Percentiles rank a stretch among this genome's conserved stretches.
Conservation (phyloP, 2,888 invertebrate genomes). For the Dynastes grantii region DNA sequence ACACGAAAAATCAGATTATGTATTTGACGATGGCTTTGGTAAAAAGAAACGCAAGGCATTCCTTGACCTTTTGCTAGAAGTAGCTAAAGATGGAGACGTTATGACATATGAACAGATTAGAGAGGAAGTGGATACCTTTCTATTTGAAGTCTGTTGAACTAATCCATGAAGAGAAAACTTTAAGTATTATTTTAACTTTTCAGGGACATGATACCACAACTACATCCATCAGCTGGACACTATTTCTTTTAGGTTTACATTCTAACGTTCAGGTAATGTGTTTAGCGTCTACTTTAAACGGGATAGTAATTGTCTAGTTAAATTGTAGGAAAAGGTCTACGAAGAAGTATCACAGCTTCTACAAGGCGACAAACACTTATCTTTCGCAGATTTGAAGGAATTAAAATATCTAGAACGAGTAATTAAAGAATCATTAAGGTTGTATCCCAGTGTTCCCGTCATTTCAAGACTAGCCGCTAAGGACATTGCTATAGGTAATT, state of each 20-base stretch:
- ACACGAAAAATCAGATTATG: neutral
- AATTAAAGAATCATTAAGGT: constrained; percentile 45
- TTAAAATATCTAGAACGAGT: constrained; percentile 45
- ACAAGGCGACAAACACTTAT: neutral
- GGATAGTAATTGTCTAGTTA: neutral
- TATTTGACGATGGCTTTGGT: constrained; percentile 37
- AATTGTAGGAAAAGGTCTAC: constrained; percentile 26
- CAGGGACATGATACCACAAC: constrained; percentile 62
- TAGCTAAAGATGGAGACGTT: constrained; percentile 54
- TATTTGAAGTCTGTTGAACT: constrained; percentile 62
- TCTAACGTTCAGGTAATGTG: constrained; percentile 55
- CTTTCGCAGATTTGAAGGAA: constrained; percentile 34
- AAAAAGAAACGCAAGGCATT: constrained; percentile 60
- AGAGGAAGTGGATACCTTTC: constrained; percentile 65
- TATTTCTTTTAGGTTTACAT: constrained; percentile 59
- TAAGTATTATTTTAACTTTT: constrained; percentile 5
- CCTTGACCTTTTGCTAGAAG: constrained; percentile 61
- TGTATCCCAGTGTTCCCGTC: constrained; percentile 36
- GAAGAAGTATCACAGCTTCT: constrained; percentile 27
- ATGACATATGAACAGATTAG: constrained; percentile 60
- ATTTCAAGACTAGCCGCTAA: constrained; percentile 30
- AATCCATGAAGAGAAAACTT: neutral
- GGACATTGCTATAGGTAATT: constrained; percentile 42
- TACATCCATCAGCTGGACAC: constrained; percentile 58
- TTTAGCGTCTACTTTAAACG: neutral